Evolutionary conservation across 1,140 invertebrate species (phyloP).

Genomic region (Chymomyza costata): DNA sequence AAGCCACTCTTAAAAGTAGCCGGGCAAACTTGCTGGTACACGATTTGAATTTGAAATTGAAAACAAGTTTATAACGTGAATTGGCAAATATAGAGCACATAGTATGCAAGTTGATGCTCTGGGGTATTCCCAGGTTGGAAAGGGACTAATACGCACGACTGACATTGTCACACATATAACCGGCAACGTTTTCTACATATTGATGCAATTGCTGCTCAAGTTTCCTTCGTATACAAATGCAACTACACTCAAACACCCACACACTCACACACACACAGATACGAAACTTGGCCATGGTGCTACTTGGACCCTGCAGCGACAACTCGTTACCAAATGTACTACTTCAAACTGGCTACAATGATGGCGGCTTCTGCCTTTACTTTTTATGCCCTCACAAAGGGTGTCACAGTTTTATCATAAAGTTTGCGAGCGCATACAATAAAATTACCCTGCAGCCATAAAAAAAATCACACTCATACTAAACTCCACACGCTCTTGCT

Average conservation of each 20-base stretch:
- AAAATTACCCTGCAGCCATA: no score
- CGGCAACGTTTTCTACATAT: conserved; percentile 27
- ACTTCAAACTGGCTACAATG: no score
- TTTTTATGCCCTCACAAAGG: no score
- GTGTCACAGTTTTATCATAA: no score
- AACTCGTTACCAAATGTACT: no score
- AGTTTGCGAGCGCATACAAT: no score
- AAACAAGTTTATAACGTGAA: conserved; percentile 60
- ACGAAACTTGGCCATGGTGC: conserved; percentile 15
- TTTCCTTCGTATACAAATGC: conserved; percentile 39
- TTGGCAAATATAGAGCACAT: conserved; percentile 44
- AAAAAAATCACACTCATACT: no score
- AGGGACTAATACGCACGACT: conserved; percentile 35
- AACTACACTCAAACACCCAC: no score
- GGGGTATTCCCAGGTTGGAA: no score
- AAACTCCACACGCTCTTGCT: no score
- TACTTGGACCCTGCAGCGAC: background rate
- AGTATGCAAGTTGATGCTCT: background rate
- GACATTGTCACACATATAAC: conserved; percentile 38
- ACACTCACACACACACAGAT: no score
- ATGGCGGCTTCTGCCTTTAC: no score
- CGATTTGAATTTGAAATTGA: conserved; percentile 59
- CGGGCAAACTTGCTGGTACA: conserved; percentile 28
- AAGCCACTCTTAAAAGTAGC: background rate
- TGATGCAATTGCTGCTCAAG: conserved; percentile 46